These are phyloP conservation scores for Omphaloscelis lunosa DNA, from an alignment of 2,888 invertebrate species.

Conservation along the genomic window DNA sequence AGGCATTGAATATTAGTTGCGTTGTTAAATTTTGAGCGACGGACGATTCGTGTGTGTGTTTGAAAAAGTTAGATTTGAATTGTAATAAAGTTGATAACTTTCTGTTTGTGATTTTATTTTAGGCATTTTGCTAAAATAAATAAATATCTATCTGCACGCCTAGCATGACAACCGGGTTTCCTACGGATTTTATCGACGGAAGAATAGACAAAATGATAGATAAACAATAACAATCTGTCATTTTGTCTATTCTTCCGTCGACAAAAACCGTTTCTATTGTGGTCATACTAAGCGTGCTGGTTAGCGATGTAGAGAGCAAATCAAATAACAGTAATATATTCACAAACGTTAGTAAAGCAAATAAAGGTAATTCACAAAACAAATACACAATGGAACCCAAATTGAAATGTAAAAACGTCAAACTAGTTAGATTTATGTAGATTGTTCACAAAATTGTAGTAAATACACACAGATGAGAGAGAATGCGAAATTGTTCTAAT, in stretches of 20 bases:
- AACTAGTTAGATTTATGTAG: slow-evolving; percentile 44
- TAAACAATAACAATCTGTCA: too few species aligned
- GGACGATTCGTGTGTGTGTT: slow-evolving; percentile 32
- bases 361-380: slow-evolving; percentile 9
- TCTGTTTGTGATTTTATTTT: slow-evolving; percentile 59
- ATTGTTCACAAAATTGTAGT: slow-evolving; percentile 38
- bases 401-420: slow-evolving; percentile 29
- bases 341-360: not conserved
- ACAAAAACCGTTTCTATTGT: too few species aligned
- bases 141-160: not conserved
- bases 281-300: not conserved
- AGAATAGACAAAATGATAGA: too few species aligned
- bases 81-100: slow-evolving; percentile 54
- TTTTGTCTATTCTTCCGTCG: too few species aligned
- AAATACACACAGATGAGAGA: slow-evolving; percentile 15
- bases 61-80: slow-evolving; percentile 20
- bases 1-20: slow-evolving; percentile 24
- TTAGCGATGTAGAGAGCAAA: not conserved
- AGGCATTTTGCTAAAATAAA: slow-evolving; percentile 1
- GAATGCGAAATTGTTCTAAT: slow-evolving; percentile 23
- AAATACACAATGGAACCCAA: slow-evolving; percentile 12
- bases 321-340: not conserved
- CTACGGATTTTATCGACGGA: too few species aligned
- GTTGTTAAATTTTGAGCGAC: slow-evolving; percentile 32
- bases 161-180: too few species aligned